Base-by-base conservation (phyloP, 2,113 vertebrate species). In the Anser cygnoides region DNA sequence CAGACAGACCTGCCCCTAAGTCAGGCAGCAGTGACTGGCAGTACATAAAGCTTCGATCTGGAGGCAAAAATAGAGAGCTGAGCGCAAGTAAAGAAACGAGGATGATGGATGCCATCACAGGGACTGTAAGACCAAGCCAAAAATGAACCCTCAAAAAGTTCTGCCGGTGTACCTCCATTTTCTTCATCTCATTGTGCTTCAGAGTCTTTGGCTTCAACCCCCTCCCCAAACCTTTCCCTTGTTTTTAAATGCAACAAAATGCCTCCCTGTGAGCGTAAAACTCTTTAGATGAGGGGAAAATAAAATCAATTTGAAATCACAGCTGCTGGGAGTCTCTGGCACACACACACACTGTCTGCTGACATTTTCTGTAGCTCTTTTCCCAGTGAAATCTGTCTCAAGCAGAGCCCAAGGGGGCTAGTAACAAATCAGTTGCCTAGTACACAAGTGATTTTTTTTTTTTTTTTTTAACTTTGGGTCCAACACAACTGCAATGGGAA, bases 1-100 rank as follows among this genome's bases (percentile, higher is more conserved):
- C 63, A 98, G 97, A 89, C 98, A 98, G 88, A 98, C 96, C 5
- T 99, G 98, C 61, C 98, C 98, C 0, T 96, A 98, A 16, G 98
- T 98, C 94, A 98, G 98, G 80, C 97, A 97, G 68, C 96, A 97
- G 98, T 98, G 85, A 97, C 98, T 21, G 92, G 66, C 44, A 97
- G 96, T 0, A 88, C 73, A 0, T 94, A 97, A 44, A 96, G 89
- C 67, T 98, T 96, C 0, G 96, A 97, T 78, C 97, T 87, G 10
- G 72, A 71, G 18, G 28, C 97, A 92, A n/a, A 71, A 78, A 43
- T 0, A 96, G 10, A 86, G 50, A 4, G 6, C 2, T 8, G 67
- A 49, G 37, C 8, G 17, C 16, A 93, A 95, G 61, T 91, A 97
- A 28, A 87, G 62, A 1, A 63, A 62, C 0, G 72, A 89, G 17